These are phyloP conservation scores for Naso thynnoides DNA, from an alignment of 2,797 vertebrate species.

Conservation along the genomic window DNA sequence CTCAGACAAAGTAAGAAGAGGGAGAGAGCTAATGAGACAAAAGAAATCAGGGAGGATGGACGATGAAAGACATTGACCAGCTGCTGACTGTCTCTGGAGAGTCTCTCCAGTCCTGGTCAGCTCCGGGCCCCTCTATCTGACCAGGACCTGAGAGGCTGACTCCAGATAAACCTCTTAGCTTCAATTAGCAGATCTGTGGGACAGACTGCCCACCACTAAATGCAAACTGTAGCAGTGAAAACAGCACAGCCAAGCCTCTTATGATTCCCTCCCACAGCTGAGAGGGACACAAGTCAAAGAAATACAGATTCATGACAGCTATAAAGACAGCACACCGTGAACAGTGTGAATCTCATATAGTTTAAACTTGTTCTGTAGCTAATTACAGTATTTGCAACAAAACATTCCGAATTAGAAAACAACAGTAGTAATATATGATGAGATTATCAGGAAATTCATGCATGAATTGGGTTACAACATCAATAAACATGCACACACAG, in stretches of 20 bases:
- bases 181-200: slow-evolving; percentile 63
- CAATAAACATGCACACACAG: too few relatives aligned
- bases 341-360: background rate
- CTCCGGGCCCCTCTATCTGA: slow-evolving; percentile 46
- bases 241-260: slow-evolving; percentile 51
- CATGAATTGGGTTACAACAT: too few relatives aligned
- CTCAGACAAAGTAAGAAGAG: slow-evolving; percentile 16
- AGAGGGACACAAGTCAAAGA: slow-evolving; percentile 7
- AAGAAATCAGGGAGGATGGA: background rate
- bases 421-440: too few relatives aligned
- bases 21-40: slow-evolving; percentile 12
- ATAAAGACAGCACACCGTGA: background rate
- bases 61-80: slow-evolving; percentile 47
- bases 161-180: slow-evolving; percentile 77
- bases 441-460: too few relatives aligned
- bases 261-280: slow-evolving; percentile 24
- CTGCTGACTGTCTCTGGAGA: slow-evolving; percentile 39
- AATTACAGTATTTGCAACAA: too few relatives aligned
- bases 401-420: too few relatives aligned
- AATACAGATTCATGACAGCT: background rate
- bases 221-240: slow-evolving; percentile 37
- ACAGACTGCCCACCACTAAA: slow-evolving; percentile 22
- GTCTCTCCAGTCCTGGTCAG: slow-evolving; percentile 44
- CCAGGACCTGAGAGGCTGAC: slow-evolving; percentile 57
- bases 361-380: background rate